Percentiles rank a stretch among this genome's conserved stretches.
Conservation (phyloP, 2,113 vertebrate genomes). For the Canis aureus region DNA sequence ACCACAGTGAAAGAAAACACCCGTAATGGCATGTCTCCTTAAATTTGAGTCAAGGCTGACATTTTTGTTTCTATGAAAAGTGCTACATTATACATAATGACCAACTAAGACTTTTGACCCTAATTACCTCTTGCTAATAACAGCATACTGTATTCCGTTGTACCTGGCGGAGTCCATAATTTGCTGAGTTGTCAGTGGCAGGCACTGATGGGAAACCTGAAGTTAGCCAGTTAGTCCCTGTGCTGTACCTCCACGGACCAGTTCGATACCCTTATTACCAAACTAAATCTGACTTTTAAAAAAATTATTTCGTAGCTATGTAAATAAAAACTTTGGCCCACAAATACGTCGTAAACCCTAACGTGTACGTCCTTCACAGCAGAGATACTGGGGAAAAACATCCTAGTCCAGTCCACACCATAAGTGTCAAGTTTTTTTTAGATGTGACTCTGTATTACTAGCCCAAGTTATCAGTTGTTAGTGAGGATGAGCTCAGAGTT, state of each 20-base stretch:
- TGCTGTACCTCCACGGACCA: neutral
- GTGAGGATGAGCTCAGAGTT: neutral
- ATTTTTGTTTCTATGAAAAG: slow-evolving; percentile 15
- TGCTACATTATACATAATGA: neutral
- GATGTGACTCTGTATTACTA: slow-evolving; percentile 23
- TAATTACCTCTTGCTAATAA: neutral
- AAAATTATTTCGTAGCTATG: neutral
- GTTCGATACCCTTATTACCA: neutral
- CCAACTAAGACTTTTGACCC: neutral
- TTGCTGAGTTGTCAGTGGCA: neutral
- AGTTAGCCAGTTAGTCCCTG: neutral
- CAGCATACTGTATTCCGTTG: neutral
- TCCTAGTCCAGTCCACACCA: neutral
- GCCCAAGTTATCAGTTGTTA: neutral
- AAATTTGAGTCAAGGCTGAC: neutral
- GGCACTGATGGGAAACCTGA: neutral
- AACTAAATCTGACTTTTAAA: neutral
- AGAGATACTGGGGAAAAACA: neutral
- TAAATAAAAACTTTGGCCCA: neutral
- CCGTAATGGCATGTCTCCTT: neutral
- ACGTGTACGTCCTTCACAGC: neutral
- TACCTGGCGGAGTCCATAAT: neutral
- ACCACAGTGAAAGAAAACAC: slow-evolving; percentile 60
- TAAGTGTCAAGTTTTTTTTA: neutral
- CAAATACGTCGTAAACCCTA: neutral